Evolutionary conservation across 2,113 vertebrate species (phyloP).

Genomic region (Pelmatolapia mariae): DNA sequence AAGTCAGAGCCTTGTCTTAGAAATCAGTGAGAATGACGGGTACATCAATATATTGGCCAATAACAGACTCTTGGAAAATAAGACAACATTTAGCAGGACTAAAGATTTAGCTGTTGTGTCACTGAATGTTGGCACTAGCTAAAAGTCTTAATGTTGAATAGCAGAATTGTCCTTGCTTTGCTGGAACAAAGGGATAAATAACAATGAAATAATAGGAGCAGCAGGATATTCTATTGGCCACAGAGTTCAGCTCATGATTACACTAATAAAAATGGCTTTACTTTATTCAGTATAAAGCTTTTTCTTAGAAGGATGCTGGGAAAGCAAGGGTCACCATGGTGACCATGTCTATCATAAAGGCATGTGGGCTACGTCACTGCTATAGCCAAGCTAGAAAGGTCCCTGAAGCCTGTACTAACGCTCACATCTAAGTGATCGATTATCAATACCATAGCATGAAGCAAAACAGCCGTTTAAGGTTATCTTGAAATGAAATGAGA

Average conservation of each 20-base stretch:
- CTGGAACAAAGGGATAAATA: fast-evolving
- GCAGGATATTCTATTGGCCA: neutral
- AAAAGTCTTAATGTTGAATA: neutral
- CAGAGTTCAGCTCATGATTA: neutral
- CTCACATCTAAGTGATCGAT: neutral
- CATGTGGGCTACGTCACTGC: neutral
- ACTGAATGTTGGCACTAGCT: neutral
- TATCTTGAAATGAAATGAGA: neutral
- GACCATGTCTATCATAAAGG: neutral
- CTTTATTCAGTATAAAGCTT: neutral
- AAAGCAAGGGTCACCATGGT: neutral
- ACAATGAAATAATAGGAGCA: neutral
- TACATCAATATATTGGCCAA: neutral
- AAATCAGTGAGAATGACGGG: fast-evolving
- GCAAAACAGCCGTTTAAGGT: neutral
- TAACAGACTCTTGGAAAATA: neutral
- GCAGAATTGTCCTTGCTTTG: neutral
- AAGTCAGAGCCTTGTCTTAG: neutral
- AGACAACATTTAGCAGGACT: neutral
- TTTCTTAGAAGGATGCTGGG: neutral
- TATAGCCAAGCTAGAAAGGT: neutral
- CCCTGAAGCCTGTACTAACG: neutral
- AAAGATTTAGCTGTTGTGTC: neutral
- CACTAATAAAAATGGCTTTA: neutral
- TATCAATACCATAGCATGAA: neutral